These are phyloP conservation scores for Hydra vulgaris DNA, from an alignment of 30 jellyfish, hydroid and myxozoan genomes.

Conservation along the genomic window DNA sequence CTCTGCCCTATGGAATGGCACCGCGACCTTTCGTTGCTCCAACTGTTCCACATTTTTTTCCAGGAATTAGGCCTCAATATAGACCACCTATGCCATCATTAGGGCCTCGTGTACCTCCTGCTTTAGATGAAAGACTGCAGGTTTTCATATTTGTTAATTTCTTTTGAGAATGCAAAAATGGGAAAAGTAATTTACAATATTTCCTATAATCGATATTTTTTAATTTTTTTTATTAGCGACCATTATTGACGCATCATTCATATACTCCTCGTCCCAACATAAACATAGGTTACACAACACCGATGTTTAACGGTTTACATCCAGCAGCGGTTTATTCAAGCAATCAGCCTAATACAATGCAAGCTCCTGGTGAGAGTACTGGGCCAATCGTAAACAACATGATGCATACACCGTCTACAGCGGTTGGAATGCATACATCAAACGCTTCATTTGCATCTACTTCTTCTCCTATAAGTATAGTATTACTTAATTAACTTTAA, in stretches of 20 bases:
- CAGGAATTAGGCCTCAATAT: background rate
- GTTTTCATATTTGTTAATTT: background rate
- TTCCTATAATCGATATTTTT: too few relatives aligned
- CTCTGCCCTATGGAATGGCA: background rate
- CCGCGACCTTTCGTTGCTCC: background rate
- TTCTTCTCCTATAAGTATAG: background rate
- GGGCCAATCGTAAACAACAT: background rate
- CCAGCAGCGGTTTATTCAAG: background rate
- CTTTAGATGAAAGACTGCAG: background rate
- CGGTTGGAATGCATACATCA: background rate
- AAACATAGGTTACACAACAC: background rate
- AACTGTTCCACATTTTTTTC: background rate
- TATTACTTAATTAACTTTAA: too few relatives aligned
- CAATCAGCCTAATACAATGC: background rate
- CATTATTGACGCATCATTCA: background rate
- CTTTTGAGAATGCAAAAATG: background rate
- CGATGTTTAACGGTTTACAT: background rate
- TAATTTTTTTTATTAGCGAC: background rate
- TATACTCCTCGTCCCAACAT: background rate
- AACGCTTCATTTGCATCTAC: background rate
- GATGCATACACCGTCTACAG: background rate
- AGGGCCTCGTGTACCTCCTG: background rate
- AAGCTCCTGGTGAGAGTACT: background rate
- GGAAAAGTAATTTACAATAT: too few relatives aligned
- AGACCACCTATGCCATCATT: background rate